Base-by-base conservation (phyloP, 2,888 invertebrate species). In the Drosophila nigricruria region DNA sequence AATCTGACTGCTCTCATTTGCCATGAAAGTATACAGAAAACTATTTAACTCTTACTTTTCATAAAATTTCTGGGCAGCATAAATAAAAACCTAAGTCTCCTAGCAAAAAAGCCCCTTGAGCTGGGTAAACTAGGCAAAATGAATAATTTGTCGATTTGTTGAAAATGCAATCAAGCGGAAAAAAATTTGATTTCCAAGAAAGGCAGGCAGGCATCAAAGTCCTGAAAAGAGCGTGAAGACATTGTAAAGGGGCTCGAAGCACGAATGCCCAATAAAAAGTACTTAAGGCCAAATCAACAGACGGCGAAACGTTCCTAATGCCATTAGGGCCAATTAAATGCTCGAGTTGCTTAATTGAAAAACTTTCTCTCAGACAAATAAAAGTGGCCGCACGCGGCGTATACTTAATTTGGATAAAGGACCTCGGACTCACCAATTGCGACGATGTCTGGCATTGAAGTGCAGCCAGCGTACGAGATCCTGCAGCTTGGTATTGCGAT, bases 391-490 rank as follows among this genome's bases (percentile, higher is more conserved):
- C 70, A 68, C 56, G 63, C 34, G 50, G 58, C 77, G 81, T 80
- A 76, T 77, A 64, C 66, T 72, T 80, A 53, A 78, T 67, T 38
- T 62, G 47, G 16, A 23, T 57, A 16, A 12, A 23, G 27, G 9
- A 45, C 47, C 30, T 12, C 5, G 12, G 30, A 49, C 91, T 88
- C 72, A 92, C 92, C 79, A 65, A 43, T 77, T 81, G 40, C 84
- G 82, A 2, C 87, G 82, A 38, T 82, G 78, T n/a, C 59, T 66
- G 54, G 84, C 81, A 71, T 68, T 86, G 52, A 86, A 64, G 60
- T 92, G 88, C 62, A 92, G 74, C 91, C 91, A 92, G 45, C 79
- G 81, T 36, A 88, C 73, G 6, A 92, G 77, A 18, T 92, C 91
- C 78, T 89, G 88, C 16, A 91, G 67, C 75, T 89, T 92, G 0